Conservation (phyloP, 1,140 invertebrate species). For the Camponotus vicinus region DNA sequence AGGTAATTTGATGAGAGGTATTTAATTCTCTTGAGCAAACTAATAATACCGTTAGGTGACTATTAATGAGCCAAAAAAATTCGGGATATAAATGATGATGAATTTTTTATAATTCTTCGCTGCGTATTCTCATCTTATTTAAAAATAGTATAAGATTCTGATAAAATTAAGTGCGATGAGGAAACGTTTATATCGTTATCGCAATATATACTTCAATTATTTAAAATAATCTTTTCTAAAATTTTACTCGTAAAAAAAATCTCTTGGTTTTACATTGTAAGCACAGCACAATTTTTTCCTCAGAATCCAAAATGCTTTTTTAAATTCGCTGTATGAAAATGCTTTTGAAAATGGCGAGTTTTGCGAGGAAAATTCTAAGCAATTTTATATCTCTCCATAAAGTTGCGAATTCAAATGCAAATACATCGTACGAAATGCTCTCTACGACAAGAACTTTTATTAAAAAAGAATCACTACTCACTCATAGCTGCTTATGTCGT, state of each 20-base stretch:
- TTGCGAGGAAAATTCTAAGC: background rate
- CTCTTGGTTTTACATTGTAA: too few relatives aligned
- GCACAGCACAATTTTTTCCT: too few relatives aligned
- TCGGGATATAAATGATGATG: slow-evolving; percentile 17
- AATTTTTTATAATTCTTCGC: background rate
- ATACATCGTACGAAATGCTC: background rate
- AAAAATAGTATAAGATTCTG: background rate
- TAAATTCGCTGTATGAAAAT: too few relatives aligned
- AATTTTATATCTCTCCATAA: background rate
- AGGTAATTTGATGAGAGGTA: slow-evolving; percentile 24
- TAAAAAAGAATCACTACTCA: slow-evolving; percentile 31
- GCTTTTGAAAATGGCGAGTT: background rate
- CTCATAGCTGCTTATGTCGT: slow-evolving; percentile 44
- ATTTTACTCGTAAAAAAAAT: background rate
- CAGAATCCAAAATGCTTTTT: background rate
- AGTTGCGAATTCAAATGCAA: background rate
- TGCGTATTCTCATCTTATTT: background rate
- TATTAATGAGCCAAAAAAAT: slow-evolving; percentile 33
- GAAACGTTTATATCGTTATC: background rate
- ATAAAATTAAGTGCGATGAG: background rate
- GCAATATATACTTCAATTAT: background rate
- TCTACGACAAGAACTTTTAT: too few relatives aligned
- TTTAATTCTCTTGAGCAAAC: slow-evolving; percentile 14
- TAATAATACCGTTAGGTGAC: slow-evolving; percentile 54
- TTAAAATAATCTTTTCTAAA: background rate